Base-by-base conservation (phyloP, 2,888 invertebrate species). In the Carabus problematicus region DNA sequence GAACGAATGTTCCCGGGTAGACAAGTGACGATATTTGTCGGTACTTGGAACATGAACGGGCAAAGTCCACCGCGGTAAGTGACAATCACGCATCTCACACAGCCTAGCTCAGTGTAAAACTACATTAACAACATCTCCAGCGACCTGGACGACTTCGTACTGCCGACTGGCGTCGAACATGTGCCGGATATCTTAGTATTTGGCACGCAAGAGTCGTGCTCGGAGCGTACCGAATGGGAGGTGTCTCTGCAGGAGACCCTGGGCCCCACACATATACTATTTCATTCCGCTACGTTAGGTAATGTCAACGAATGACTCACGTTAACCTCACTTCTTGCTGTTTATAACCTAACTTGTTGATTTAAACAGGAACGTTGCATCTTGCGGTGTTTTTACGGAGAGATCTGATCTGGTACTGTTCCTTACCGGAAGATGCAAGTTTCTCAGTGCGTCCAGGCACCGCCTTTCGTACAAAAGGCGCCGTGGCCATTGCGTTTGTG, bases 21-120 rank as follows among this genome's bases (percentile, higher is more conserved):
- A 74, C 92, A 94, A 82, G 86, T 96, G 0, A 91, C 89, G 73
- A 89, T 97, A 75, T 96, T 95, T 85, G 90, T 96, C 67, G 96
- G 94, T 6, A 94, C 95, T 19, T 98, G 97, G 97, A 98, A 98
- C 80, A 97, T 97, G 95, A 96, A 95, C 82, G 96, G 95, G 41
- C 93, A 96, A 78, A 85, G 86, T 73, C 91, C 92, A 54, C 92
- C 92, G 55, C 90, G 89, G 94, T 94, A 84, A 84, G 76, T 54
- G n/a, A 11, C 18, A 29, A 61, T 66, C 60, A 29, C 63, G 29
- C 63, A 41, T 45, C n/a, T n/a, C n/a, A n/a, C n/a, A n/a, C n/a
- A n/a, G n/a, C n/a, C n/a, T n/a, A n/a, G n/a, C n/a, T n/a, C n/a
- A n/a, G n/a, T n/a, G n/a, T n/a, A n/a, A n/a, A n/a, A n/a, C n/a